Percentiles rank a stretch among this genome's conserved stretches.
Evolutionary conservation across 2,888 invertebrate genomes (phyloP).

Genomic region (Caenorhabditis drosophilae): DNA sequence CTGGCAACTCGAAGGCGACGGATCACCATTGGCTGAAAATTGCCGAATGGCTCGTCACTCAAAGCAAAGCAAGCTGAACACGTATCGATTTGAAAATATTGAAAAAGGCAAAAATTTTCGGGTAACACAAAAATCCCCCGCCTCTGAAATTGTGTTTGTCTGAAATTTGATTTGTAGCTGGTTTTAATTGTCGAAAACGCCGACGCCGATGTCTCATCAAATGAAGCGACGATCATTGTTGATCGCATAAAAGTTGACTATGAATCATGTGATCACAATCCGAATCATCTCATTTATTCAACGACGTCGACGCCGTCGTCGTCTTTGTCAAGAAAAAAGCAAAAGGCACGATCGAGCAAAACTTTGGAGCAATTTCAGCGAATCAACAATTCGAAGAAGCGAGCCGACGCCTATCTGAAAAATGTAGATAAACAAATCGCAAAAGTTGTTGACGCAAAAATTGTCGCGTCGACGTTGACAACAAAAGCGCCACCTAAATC

Average conservation of each 20-base stretch:
- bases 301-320: constrained; percentile 16
- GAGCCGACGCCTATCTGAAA: constrained; percentile 12
- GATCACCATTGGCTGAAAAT: constrained; percentile 28
- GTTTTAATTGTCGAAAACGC: constrained; percentile 41
- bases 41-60: constrained; percentile 41
- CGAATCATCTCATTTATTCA: constrained; percentile 29
- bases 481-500: constrained; percentile 13
- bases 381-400: constrained; percentile 18
- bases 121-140: constrained; percentile 6
- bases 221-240: constrained; percentile 34
- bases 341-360: constrained; percentile 5
- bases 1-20: constrained; percentile 41
- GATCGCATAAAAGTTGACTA: constrained; percentile 37
- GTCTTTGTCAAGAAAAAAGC: too few species aligned
- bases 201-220: constrained; percentile 27
- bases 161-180: constrained; percentile 25
- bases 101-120: constrained; percentile 32
- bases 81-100: constrained; percentile 34
- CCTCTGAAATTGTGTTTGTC: not conserved
- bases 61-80: constrained; percentile 43
- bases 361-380: constrained; percentile 25
- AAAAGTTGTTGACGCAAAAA: constrained; percentile 27
- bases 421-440: constrained; percentile 33
- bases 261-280: constrained; percentile 32
- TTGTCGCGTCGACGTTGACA: not conserved